A percentile compares a stretch with the other conserved stretches of the same genome.
These are phyloP conservation scores for Carcina quercana DNA, from an alignment of 2,888 invertebrate genomes.

Conservation along the genomic window DNA sequence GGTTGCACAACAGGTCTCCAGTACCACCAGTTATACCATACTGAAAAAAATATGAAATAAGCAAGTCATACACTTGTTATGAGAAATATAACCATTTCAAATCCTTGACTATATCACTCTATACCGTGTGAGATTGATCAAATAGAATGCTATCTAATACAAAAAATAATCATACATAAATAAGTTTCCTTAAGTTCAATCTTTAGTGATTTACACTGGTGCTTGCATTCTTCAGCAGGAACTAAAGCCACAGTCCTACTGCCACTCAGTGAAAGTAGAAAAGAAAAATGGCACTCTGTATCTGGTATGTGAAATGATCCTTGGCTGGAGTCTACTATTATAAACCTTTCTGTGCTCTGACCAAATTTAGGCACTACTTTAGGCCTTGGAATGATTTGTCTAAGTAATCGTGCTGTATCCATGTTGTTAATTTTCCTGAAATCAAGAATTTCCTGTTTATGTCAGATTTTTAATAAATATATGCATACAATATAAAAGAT, in stretches of 20 bases:
- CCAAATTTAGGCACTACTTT: slow-evolving; percentile 81
- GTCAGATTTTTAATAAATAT: background rate
- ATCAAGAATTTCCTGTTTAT: slow-evolving; percentile 11
- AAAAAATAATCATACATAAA: slow-evolving; percentile 90
- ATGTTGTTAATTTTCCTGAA: slow-evolving; percentile 86
- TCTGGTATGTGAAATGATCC: slow-evolving; percentile 81
- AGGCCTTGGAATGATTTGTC: slow-evolving; percentile 83
- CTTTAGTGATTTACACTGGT: slow-evolving; percentile 81
- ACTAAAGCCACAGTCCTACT: slow-evolving; percentile 80
- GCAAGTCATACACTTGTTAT: too few species aligned
- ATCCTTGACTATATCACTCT: too few species aligned
- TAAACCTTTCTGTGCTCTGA: slow-evolving; percentile 84
- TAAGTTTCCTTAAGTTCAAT: slow-evolving; percentile 81
- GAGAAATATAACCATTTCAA: too few species aligned
- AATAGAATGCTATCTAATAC: too few species aligned
- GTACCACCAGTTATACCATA: slow-evolving; percentile 91
- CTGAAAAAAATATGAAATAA: slow-evolving; percentile 62
- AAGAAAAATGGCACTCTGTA: slow-evolving; percentile 88
- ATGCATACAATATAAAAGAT: background rate
- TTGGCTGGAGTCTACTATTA: slow-evolving; percentile 82
- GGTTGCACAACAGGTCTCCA: slow-evolving; percentile 81
- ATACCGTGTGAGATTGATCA: too few species aligned
- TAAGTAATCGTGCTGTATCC: slow-evolving; percentile 79
- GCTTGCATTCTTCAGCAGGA: slow-evolving; percentile 85
- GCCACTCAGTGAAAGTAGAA: slow-evolving; percentile 83